Evolutionary conservation across 1,140 invertebrate genomes (phyloP).

Genomic region (Eumaeus atala): DNA sequence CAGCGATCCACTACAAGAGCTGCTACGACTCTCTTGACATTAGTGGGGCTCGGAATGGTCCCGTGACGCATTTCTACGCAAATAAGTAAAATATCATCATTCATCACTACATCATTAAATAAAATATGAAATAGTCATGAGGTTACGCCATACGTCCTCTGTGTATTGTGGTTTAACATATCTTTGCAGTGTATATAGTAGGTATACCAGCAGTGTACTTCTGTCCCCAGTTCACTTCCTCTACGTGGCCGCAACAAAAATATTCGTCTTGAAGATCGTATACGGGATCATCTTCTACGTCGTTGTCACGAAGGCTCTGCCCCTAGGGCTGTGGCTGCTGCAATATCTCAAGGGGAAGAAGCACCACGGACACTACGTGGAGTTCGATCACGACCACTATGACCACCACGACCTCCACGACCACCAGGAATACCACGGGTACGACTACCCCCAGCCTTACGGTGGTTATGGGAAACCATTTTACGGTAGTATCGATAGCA

Average conservation of each 20-base stretch:
- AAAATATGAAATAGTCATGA: too few species aligned
- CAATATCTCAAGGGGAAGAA: conserved; percentile 50
- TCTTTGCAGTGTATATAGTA: too few species aligned
- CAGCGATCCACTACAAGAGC: too few species aligned
- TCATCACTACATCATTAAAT: too few species aligned
- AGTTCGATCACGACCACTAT: conserved; percentile 34
- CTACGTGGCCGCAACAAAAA: conserved; percentile 55
- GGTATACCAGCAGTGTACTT: too few species aligned
- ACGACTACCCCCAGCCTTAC: conserved; percentile 27
- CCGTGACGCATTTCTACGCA: too few species aligned
- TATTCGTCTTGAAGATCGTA: conserved; percentile 53
- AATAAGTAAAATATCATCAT: too few species aligned
- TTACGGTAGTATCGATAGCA: not conserved
- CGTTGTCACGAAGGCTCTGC: conserved; percentile 48
- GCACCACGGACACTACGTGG: conserved; percentile 37
- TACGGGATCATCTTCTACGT: conserved; percentile 55
- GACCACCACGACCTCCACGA: conserved; percentile 21
- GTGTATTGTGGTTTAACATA: too few species aligned
- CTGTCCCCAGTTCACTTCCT: conserved; percentile 58
- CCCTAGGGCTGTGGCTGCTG: conserved; percentile 47
- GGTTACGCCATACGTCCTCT: too few species aligned
- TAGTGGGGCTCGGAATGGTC: too few species aligned
- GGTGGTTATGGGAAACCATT: conserved; percentile 22
- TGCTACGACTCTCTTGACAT: too few species aligned
- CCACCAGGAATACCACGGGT: conserved; percentile 20